Evolutionary conservation across 2,888 invertebrate species (phyloP), one percentile per base, ranked within the genome.

Genomic region (Pycnomerus fuliginosus): DNA sequence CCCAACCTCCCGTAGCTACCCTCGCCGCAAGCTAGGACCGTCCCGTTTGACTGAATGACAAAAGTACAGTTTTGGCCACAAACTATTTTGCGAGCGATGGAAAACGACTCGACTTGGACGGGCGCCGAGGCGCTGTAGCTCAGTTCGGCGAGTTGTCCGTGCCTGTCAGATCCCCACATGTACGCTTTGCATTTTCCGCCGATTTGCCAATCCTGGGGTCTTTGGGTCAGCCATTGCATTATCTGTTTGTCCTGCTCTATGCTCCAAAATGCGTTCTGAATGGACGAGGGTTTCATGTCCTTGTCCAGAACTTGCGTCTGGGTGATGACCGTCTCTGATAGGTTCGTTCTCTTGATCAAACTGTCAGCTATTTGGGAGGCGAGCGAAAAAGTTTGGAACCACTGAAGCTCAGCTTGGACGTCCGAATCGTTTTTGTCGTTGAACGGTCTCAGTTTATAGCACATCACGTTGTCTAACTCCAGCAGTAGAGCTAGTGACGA

Each of bases 21-120:
- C 62, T 83, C 82, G 1, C 83, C 82, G 66, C 82, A 81, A 2
- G 81, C 80, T 58, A 80, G 64, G 14, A 83, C 79, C 1, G 77
- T 77, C 1, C 83, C 82, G 64, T 79, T 79, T 1, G 77, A 74
- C 57, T 60, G 56, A 37, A 82, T 75, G 2, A 81, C 77, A 67
- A 83, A 83, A 1, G 82, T 82, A 57, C 82, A 82, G 63, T 82
- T 82, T 65, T 82, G 80, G 0, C 83, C 83, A 64, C 82, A 82
- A 11, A 82, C 69, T 15, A 83, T 77, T 69, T 80, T 77, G 47
- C 76, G 74, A 1, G 77, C 76, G 8, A 70, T 64, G 2, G 74
- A 71, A 58, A 79, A 77, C 2, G 74, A 73, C 41, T 75, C 74
- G 1, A 75, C 73, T 16, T 66, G 52, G 2, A 69, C 64, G 0